Conservation (phyloP, 2,113 vertebrate species). For the Guaruba guarouba region DNA sequence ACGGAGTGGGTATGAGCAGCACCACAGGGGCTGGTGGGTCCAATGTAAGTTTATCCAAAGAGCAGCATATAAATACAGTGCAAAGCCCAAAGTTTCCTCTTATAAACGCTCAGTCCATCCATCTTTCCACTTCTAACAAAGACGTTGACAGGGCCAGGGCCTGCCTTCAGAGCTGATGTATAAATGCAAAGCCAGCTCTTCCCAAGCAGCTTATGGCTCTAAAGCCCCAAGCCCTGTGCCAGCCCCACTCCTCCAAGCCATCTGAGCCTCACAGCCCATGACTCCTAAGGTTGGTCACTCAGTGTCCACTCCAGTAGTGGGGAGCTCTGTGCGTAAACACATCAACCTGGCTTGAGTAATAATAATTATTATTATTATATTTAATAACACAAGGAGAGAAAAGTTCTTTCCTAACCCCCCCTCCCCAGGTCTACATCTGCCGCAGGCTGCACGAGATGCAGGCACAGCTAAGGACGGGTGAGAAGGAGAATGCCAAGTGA, state of each 20-base stretch:
- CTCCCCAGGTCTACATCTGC: neutral
- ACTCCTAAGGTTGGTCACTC: neutral
- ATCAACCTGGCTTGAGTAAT: neutral
- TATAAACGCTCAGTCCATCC: neutral
- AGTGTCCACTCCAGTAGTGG: rapidly evolving
- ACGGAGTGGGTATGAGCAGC: neutral
- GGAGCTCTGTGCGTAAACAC: neutral
- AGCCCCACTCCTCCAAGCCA: rapidly evolving
- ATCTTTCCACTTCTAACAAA: neutral
- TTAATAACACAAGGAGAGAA: neutral
- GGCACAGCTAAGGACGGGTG: neutral
- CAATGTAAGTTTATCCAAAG: neutral
- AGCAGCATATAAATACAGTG: neutral
- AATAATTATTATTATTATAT: neutral
- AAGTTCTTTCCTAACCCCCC: neutral
- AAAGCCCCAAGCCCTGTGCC: neutral
- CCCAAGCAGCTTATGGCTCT: slow-evolving; percentile 34
- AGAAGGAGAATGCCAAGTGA: rapidly evolving
- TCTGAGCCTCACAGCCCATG: rapidly evolving
- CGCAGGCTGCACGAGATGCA: neutral
- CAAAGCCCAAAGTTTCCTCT: neutral
- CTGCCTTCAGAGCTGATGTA: neutral
- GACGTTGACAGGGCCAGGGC: rapidly evolving
- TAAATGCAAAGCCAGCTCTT: neutral
- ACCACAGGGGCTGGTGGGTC: rapidly evolving